A percentile compares a stretch with the other conserved stretches of the same genome.
These are phyloP conservation scores for Panonychus citri DNA, from an alignment of 1,140 invertebrate species.

Conservation along the genomic window DNA sequence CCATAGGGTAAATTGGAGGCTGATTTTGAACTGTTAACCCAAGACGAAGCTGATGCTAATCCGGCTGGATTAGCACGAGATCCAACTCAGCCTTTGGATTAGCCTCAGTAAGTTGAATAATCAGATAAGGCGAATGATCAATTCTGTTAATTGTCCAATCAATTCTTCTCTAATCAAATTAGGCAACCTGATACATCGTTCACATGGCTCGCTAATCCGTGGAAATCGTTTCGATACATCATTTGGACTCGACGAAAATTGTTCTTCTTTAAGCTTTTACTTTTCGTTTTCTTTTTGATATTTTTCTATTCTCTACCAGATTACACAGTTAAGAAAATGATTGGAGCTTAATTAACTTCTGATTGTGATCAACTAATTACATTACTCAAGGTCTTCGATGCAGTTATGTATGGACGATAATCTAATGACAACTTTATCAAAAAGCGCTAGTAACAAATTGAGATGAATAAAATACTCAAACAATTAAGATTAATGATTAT, in stretches of 20 bases:
- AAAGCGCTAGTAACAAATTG: no score
- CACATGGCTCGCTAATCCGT: constrained; percentile 73
- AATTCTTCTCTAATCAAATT: constrained; percentile 17
- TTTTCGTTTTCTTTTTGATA: constrained; percentile 35
- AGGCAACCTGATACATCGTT: constrained; percentile 75
- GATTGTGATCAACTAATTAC: no score
- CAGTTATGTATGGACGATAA: no score
- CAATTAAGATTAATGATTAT: no score
- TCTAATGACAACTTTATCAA: no score
- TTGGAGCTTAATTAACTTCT: neutral
- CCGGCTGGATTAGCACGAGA: constrained; percentile 60
- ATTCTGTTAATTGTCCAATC: no score
- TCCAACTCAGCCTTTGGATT: constrained; percentile 68
- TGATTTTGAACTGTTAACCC: constrained; percentile 58
- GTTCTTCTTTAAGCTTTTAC: constrained; percentile 47
- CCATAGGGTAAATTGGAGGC: constrained; percentile 74
- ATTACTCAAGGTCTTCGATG: no score
- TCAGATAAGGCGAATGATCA: neutral
- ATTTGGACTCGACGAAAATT: constrained; percentile 82
- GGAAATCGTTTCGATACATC: constrained; percentile 72
- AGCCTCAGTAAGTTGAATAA: constrained; percentile 46
- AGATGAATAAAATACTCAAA: no score
- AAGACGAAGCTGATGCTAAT: constrained; percentile 66
- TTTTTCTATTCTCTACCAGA: neutral
- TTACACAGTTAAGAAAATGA: neutral